Conservation (phyloP, 2,113 vertebrate species). For the Gila orcuttii region DNA sequence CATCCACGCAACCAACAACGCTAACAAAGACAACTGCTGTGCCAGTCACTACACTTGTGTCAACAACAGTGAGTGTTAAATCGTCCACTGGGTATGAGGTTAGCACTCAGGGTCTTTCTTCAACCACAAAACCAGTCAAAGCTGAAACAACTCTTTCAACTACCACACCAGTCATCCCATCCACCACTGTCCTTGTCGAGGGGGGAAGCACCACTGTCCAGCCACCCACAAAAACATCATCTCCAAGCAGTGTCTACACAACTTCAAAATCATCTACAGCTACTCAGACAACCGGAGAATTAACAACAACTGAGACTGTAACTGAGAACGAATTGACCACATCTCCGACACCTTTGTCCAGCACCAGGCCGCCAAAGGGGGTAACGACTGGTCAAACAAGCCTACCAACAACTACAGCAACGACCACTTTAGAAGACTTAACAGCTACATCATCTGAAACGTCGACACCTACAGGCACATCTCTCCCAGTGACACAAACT, state of each 20-base stretch:
- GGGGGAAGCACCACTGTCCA: background rate
- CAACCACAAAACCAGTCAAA: too few species aligned
- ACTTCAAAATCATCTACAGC: background rate
- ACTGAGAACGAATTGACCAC: background rate
- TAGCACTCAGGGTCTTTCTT: too few species aligned
- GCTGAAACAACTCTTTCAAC: too few species aligned
- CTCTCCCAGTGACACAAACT: background rate
- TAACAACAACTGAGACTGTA: background rate
- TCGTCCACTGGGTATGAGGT: too few species aligned
- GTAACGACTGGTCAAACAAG: background rate
- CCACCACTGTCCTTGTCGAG: background rate
- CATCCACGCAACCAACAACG: too few species aligned
- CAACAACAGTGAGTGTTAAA: too few species aligned
- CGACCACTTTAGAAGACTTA: fast-evolving
- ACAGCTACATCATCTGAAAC: constrained; percentile 40
- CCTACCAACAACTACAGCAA: background rate
- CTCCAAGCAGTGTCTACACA: background rate
- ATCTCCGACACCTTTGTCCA: background rate
- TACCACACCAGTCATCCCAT: background rate
- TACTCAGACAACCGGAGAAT: constrained; percentile 21
- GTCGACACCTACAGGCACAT: background rate
- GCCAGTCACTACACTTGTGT: too few species aligned
- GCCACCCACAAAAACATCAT: background rate
- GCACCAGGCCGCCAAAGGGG: constrained; percentile 13
- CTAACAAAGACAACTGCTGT: too few species aligned